Evolutionary conservation across 2,113 vertebrate genomes (phyloP).

Genomic region (Rattus norvegicus): GRCr8 NC_086035.1:36361001-36361500

Average conservation of each 20-base stretch:
- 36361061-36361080: not conserved
- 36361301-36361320: not conserved
- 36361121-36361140: too few relatives aligned
- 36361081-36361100: rapidly evolving
- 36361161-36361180: not conserved
- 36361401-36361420: too few relatives aligned
- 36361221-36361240: not conserved
- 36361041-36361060: not conserved
- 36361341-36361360: not conserved
- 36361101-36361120: too few relatives aligned
- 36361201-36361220: not conserved
- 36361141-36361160: not conserved
- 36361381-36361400: not conserved
- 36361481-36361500: too few relatives aligned
- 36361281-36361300: not conserved
- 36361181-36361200: not conserved
- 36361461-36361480: too few relatives aligned
- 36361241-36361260: not conserved
- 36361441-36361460: too few relatives aligned
- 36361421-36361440: too few relatives aligned
- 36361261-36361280: not conserved
- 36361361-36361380: not conserved
- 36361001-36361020: not conserved
- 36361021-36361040: not conserved
- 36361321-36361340: not conserved